Evolutionary conservation across 1,140 invertebrate genomes (phyloP).

Genomic region (Bombus haemorrhoidalis): DNA sequence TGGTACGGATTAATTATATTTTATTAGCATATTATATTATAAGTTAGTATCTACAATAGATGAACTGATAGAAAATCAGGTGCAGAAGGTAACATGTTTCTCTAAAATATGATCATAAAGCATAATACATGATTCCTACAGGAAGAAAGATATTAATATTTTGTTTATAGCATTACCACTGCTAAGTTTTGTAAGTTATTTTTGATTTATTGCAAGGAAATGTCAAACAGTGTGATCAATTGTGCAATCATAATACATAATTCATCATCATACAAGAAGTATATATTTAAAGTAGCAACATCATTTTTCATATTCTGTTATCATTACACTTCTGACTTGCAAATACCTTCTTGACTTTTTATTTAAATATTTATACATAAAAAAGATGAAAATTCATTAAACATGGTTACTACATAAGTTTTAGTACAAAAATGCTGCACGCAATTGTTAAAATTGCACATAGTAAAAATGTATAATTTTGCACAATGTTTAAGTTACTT

Average conservation of each 20-base stretch:
- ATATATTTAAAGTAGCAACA: no score
- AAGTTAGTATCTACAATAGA: slow-evolving; percentile 45
- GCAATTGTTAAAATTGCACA: background rate
- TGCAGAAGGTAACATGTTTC: slow-evolving; percentile 48
- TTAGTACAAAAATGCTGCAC: background rate
- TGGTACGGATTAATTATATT: slow-evolving; percentile 93
- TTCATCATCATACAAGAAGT: background rate
- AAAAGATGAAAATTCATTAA: background rate
- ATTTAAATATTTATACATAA: background rate
- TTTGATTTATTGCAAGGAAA: background rate
- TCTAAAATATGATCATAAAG: background rate
- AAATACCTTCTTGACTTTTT: background rate
- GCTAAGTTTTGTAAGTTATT: slow-evolving; percentile 4
- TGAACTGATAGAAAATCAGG: slow-evolving; percentile 58
- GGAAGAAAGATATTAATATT: background rate
- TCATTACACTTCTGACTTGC: background rate
- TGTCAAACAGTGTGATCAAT: background rate
- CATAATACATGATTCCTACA: background rate
- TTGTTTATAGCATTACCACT: slow-evolving; percentile 17
- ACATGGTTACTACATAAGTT: background rate
- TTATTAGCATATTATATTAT: slow-evolving; percentile 52
- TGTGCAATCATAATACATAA: background rate
- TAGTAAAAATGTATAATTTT: slow-evolving; percentile 3
- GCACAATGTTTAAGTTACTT: slow-evolving; percentile 16
- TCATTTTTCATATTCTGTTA: background rate